Conservation (phyloP, 2,113 vertebrate species). For the Dromiciops gliroides region DNA sequence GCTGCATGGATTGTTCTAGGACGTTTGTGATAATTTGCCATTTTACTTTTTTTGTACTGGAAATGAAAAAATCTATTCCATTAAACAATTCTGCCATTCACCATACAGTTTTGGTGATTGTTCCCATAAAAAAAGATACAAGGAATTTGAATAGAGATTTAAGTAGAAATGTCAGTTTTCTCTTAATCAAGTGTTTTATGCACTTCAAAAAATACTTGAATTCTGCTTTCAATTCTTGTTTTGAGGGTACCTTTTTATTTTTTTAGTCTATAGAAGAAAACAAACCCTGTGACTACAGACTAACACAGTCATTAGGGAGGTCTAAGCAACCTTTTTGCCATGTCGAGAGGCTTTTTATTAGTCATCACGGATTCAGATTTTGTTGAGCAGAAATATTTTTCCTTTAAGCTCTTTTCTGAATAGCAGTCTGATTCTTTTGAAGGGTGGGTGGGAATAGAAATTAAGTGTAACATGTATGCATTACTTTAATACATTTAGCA, state of each 20-base stretch:
- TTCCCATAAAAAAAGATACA: slow-evolving; percentile 61
- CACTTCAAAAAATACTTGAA: slow-evolving; percentile 45
- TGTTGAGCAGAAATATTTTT: slow-evolving; percentile 30
- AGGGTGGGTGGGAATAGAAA: slow-evolving; percentile 12
- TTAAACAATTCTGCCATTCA: slow-evolving; percentile 47
- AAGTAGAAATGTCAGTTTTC: slow-evolving; percentile 64
- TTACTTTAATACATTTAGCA: slow-evolving; percentile 39
- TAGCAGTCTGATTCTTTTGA: slow-evolving; percentile 30
- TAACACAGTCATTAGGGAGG: slow-evolving; percentile 22
- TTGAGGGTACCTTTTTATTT: slow-evolving; percentile 29
- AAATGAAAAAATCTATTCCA: slow-evolving; percentile 59
- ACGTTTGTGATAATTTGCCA: slow-evolving; percentile 71
- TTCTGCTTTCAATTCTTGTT: slow-evolving; percentile 67
- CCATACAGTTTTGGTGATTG: slow-evolving; percentile 53
- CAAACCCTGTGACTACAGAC: slow-evolving; percentile 54
- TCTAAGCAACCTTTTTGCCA: slow-evolving; percentile 14
- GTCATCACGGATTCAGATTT: slow-evolving; percentile 27
- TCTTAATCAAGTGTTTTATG: slow-evolving; percentile 68
- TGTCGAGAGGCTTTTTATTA: slow-evolving; percentile 30
- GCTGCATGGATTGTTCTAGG: slow-evolving; percentile 66
- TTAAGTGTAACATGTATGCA: not conserved
- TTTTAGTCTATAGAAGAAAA: slow-evolving; percentile 45
- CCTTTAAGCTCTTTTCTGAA: slow-evolving; percentile 40
- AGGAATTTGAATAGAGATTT: slow-evolving; percentile 42
- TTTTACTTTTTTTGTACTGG: slow-evolving; percentile 70